phyloP scores from a whole-genome alignment of 2,888 invertebrate genomes.

The Germaria angustata region DNA sequence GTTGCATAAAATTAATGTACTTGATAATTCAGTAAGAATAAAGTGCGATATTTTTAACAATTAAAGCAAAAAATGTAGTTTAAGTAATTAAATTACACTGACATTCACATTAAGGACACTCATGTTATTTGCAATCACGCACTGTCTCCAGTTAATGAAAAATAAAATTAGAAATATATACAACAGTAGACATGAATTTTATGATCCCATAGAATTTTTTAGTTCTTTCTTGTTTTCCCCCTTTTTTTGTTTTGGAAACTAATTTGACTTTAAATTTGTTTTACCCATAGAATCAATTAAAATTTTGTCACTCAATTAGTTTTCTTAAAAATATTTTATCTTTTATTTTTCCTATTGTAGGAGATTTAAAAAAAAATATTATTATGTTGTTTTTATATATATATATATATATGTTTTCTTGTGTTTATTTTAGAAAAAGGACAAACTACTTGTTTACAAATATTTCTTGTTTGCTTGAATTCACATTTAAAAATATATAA shows the following conservation, averaged over 20 bases:
- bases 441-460: conserved; percentile 58
- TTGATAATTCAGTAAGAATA: not conserved
- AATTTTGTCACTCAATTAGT: conserved; percentile 34
- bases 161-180: too few relatives aligned
- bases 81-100: too few relatives aligned
- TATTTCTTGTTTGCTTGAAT: conserved; percentile 62
- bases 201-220: too few relatives aligned
- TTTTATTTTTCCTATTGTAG: not conserved
- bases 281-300: conserved; percentile 11
- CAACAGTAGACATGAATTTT: too few relatives aligned
- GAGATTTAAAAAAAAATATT: not conserved
- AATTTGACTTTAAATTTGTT: not conserved
- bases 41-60: not conserved
- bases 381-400: too few relatives aligned
- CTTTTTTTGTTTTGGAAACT: not conserved
- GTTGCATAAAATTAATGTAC: not conserved
- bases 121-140: too few relatives aligned
- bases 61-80: not conserved
- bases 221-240: not conserved
- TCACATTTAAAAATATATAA: conserved; percentile 46
- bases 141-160: too few relatives aligned
- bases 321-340: not conserved
- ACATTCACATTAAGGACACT: too few relatives aligned
- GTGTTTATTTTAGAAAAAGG: conserved; percentile 8
- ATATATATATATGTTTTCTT: too few relatives aligned